Base-by-base conservation (phyloP, 2,888 invertebrate genomes). In the Drosophila picticornis region DNA sequence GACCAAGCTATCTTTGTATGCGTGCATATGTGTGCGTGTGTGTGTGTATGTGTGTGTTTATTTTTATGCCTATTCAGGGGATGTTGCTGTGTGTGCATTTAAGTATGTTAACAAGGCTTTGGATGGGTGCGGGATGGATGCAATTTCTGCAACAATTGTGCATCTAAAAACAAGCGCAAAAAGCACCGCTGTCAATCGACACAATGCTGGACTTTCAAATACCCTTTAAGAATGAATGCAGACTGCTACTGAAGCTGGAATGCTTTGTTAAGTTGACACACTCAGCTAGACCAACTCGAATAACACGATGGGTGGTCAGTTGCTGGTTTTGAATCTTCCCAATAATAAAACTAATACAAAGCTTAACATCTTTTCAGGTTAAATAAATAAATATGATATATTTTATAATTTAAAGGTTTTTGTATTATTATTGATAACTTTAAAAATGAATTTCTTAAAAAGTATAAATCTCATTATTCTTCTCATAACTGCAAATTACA, bases 41-140 rank as follows among this genome's bases (percentile, higher is more conserved):
- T n/a, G 22, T 22, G 43, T 4, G 7, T 43, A 6, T n/a, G 22
- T 22, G 43, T 62, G 50, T 73, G 59, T 81, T 79, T 86, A 87
- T 90, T 81, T 71, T 61, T 79, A 76, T 87, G 77, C 67, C 65
- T 65, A 38, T 51, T 71, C 61, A 56, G 58, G 72, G 62, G 55
- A 19, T 64, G 65, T 52, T 69, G 59, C 60, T 74, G 59, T 81
- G 76, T 63, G 62, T 85, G 76, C 88, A 80, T 89, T 91, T 90
- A 88, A 90, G 91, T 90, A 88, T 88, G 91, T 91, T 88, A 88
- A 90, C 87, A 88, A 90, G 77, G 53, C 75, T 50, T 22, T 62
- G 55, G 53, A 32, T 32, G 51, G 36, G 59, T 56, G 27, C 38
- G 27, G 46, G 62, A 46, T 53, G 50, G 36, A 57, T 82, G 88